Evolutionary conservation across 2,113 vertebrate species (phyloP).

Genomic region (Fukomys damarensis): DNA sequence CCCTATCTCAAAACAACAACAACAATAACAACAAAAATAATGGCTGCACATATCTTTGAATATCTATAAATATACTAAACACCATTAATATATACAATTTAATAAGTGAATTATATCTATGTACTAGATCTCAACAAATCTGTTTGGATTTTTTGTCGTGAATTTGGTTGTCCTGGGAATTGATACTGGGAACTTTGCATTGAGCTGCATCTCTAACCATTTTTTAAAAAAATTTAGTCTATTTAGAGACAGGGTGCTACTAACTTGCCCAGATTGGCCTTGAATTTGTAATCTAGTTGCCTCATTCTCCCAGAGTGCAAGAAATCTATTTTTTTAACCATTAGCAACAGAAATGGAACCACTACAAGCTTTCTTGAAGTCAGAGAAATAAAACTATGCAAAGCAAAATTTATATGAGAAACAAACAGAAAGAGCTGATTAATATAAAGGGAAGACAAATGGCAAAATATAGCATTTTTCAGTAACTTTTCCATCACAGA

Average conservation of each 20-base stretch:
- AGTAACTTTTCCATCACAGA: not conserved
- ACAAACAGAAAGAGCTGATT: not conserved
- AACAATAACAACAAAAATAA: not conserved
- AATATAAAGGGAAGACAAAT: not conserved
- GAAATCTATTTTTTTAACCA: not conserved
- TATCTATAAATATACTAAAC: not conserved
- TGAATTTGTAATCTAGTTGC: not conserved
- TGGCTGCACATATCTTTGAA: not conserved
- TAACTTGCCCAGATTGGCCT: not conserved
- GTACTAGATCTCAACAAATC: not conserved
- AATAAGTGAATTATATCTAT: not conserved
- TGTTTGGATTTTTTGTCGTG: not conserved
- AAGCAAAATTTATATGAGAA: not conserved
- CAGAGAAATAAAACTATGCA: not conserved
- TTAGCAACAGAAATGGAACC: not conserved
- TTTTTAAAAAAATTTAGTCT: not conserved
- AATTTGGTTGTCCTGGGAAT: not conserved
- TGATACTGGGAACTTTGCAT: not conserved
- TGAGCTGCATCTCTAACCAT: not conserved
- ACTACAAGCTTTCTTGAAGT: not conserved
- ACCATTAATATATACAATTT: not conserved
- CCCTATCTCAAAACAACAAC: too few relatives aligned
- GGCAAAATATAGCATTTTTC: not conserved
- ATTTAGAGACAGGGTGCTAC: not conserved
- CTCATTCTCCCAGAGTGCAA: not conserved